Percentiles rank a stretch among this genome's conserved stretches.
These are phyloP conservation scores for Gallinago undulata DNA, from an alignment of 2,113 vertebrate species.

Conservation along the genomic window DNA sequence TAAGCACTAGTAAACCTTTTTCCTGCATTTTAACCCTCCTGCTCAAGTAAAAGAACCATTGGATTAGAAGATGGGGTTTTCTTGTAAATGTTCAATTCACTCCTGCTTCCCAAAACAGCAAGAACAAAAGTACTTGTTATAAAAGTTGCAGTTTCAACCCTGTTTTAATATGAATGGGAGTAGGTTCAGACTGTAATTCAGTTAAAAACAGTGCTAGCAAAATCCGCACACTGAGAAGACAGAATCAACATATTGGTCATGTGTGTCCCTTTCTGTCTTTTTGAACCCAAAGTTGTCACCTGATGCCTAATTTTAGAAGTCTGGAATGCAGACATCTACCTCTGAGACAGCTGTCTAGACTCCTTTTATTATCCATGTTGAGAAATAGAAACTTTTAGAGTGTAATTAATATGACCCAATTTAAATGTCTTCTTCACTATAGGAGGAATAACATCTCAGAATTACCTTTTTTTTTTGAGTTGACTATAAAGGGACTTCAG, in stretches of 20 bases:
- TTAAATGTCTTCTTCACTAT: neutral
- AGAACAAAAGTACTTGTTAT: neutral
- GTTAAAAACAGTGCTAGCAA: neutral
- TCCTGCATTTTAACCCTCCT: neutral
- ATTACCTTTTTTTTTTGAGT: neutral
- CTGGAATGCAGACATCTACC: neutral
- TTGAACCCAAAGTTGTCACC: neutral
- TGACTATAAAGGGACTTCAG: slow-evolving; percentile 9
- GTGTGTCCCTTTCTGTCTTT: neutral
- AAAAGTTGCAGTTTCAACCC: neutral
- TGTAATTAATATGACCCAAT: neutral
- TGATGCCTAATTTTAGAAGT: neutral
- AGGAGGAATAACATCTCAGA: neutral
- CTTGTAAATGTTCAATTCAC: neutral
- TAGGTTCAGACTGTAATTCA: neutral
- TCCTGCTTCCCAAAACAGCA: neutral
- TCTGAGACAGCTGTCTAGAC: neutral
- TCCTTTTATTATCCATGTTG: neutral
- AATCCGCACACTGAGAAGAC: neutral
- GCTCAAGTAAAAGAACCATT: neutral
- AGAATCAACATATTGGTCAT: neutral
- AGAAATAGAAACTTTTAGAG: neutral
- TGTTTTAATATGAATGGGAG: neutral
- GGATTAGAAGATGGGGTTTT: neutral
- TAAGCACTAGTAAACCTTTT: neutral